Evolutionary conservation across 2,113 vertebrate species (phyloP).

Genomic region (Hylia prasina): DNA sequence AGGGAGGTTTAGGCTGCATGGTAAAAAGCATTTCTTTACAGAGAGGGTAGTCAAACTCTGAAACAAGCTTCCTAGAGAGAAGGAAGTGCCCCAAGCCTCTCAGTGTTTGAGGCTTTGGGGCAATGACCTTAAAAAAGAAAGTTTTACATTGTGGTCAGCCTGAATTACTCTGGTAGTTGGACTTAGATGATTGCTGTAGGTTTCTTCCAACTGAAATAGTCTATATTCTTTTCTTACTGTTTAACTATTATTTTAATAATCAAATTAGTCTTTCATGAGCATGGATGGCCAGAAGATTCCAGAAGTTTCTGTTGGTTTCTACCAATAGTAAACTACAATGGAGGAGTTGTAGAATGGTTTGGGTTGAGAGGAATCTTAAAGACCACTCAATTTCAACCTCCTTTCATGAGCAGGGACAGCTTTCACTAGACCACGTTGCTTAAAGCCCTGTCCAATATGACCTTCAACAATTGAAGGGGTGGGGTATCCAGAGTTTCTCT

Average conservation of each 20-base stretch:
- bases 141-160: not conserved
- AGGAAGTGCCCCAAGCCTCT: not conserved
- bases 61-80: not conserved
- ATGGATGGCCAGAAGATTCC: not conserved
- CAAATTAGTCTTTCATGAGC: not conserved
- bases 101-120: not conserved
- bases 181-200: not conserved
- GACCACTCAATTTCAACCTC: not conserved
- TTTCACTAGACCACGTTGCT: not conserved
- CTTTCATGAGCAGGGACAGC: not conserved
- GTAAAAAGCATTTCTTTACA: rapidly evolving
- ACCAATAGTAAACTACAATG: not conserved
- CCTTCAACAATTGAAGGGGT: not conserved
- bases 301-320: not conserved
- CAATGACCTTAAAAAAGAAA: not conserved
- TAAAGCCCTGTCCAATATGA: not conserved
- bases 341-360: not conserved
- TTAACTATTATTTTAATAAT: not conserved
- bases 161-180: not conserved
- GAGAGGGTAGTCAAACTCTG: not conserved
- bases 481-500: not conserved
- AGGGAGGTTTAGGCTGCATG: not conserved
- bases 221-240: not conserved
- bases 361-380: not conserved
- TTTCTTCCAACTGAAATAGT: not conserved